These are phyloP conservation scores for Spermophilus dauricus DNA, from an alignment of 2,113 vertebrate species.

Conservation along the genomic window DNA sequence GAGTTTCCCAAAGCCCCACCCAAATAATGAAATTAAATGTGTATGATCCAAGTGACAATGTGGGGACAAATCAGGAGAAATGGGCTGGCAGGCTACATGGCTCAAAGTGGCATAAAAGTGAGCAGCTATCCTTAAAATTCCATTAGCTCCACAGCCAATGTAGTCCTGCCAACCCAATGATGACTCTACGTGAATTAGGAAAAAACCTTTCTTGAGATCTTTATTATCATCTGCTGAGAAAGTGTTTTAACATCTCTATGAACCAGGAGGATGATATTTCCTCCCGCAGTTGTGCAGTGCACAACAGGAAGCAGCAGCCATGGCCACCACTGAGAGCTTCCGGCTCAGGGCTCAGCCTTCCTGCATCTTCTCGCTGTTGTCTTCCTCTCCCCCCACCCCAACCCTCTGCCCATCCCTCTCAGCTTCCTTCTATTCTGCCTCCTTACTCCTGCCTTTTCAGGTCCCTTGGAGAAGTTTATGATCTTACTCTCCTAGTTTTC, in stretches of 20 bases:
- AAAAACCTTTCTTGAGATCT: neutral
- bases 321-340: neutral
- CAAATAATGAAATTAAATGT: neutral
- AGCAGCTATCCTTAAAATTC: neutral
- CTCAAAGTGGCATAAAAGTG: neutral
- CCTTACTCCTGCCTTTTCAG: neutral
- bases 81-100: too few species aligned
- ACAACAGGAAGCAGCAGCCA: too few species aligned
- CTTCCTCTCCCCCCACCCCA: neutral
- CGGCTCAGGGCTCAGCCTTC: too few species aligned
- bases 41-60: neutral
- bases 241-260: neutral
- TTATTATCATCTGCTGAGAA: neutral
- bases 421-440: neutral
- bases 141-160: accelerated
- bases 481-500: neutral
- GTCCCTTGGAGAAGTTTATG: neutral
- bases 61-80: neutral
- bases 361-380: neutral
- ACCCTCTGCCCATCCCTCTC: neutral
- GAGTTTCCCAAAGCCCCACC: neutral
- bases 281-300: neutral
- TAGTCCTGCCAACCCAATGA: neutral
- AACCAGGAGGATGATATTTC: neutral
- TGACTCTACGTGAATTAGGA: neutral